Base-by-base conservation (phyloP, 2,113 vertebrate genomes). In the Gambusia holbrooki region DNA sequence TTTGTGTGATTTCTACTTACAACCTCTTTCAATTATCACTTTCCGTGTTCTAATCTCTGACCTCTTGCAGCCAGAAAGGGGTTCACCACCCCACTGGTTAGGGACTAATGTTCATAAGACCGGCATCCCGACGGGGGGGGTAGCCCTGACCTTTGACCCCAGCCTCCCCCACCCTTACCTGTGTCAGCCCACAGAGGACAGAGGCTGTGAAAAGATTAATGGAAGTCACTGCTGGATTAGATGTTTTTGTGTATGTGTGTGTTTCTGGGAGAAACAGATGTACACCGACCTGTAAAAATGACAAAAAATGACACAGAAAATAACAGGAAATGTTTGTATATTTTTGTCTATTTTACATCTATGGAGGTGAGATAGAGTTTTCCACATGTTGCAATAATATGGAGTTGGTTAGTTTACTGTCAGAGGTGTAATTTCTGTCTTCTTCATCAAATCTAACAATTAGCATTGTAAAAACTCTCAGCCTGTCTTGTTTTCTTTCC, bases 191-290 rank as follows among this genome's bases (percentile, higher is more conserved):
- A 61, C 90, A 86, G 84, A 86, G 89, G 91, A 91, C 90, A 81
- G 74, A 72, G 77, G 74, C 71, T 79, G 72, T 73, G 81, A 91
- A 76, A 93, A 92, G 90, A 92, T 91, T 92, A 93, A 93, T 93
- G 89, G 84, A 90, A 82, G 61, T 81, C 71, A 69, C 73, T 76
- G 35, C 42, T 64, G 67, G 80, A 84, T 82, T 84, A 85, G 83
- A 83, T 88, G 89, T 88, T 83, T 83, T n/a, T 74, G 79, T 73
- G 72, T 74, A n/a, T 62, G 76, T 71, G 60, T 35, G 74, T 66
- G 60, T 28, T 64, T 81, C 73, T 73, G n/a, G 69, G 13, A 68
- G 28, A 58, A 74, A 71, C 45, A 60, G 3, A 71, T 33, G 35
- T 63, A 77, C 60, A 29, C 25, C 10, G 64, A 65, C n/a, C 28